phyloP scores from a whole-genome alignment of 2,888 invertebrate species.

The Xestia xanthographa region DNA sequence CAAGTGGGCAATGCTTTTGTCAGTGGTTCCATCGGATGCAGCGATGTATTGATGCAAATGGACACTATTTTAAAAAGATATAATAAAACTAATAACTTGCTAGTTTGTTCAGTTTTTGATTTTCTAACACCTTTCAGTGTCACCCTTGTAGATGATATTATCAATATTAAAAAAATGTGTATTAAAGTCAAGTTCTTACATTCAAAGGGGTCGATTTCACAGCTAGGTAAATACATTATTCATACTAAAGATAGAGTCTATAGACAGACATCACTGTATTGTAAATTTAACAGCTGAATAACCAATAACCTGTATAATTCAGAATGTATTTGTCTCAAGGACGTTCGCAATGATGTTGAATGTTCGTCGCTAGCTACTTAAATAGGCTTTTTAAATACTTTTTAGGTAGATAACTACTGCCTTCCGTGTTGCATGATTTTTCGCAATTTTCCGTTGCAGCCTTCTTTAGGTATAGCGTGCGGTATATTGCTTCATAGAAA shows the following conservation, averaged over 20 bases:
- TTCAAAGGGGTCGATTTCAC: background rate
- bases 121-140: too few species aligned
- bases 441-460: slow-evolving; percentile 31
- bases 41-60: too few species aligned
- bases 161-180: background rate
- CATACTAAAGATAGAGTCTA: background rate
- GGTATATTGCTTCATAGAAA: background rate
- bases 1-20: too few species aligned
- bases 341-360: background rate
- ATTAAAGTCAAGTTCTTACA: background rate
- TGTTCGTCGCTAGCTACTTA: background rate
- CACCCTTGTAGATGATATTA: background rate
- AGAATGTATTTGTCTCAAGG: slow-evolving; percentile 19
- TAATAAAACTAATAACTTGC: too few species aligned
- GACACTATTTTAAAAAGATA: too few species aligned
- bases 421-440: slow-evolving; percentile 48
- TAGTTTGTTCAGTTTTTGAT: too few species aligned
- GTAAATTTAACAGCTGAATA: slow-evolving; percentile 33
- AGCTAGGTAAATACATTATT: slow-evolving; percentile 9
- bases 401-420: slow-evolving; percentile 5
- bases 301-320: slow-evolving; percentile 16
- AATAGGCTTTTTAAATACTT: slow-evolving; percentile 17
- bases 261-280: background rate
- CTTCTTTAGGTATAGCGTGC: slow-evolving; percentile 6
- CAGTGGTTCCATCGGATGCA: too few species aligned